Evolutionary conservation across 2,888 invertebrate genomes (phyloP), one percentile per base, ranked within the genome.

Genomic region (Ryuthela nishihirai): DNA sequence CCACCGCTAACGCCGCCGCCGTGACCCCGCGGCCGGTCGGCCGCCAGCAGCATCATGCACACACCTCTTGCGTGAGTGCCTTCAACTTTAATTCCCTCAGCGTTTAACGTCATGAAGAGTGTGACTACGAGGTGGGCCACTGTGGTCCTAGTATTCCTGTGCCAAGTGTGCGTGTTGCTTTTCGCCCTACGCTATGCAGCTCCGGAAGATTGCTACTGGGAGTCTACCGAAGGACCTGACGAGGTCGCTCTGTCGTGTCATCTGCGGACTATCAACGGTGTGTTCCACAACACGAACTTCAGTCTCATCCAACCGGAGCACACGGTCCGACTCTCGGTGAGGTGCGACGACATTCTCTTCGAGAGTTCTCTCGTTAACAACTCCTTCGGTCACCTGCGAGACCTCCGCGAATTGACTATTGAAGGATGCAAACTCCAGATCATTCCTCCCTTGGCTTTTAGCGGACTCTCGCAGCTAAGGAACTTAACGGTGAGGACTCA

Each of bases 261-360:
- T 10, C 47, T 67, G 20, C 38, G 52, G 36, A 65, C 65, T 41
- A 29, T 67, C 15, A 64, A 65, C 76, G 88, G 88, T 78, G 88
- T 87, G 74, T 87, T 85, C 72, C 88, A 85, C 75, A 87, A 86
- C 65, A 91, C 88, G 29, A 89, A 90, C 76, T 88, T 89, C 72
- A 87, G 87, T 76, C 86, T 87, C 54, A 88, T 88, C 63, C 88
- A 88, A 39, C 83, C 86, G 10, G 85, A 87, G 72, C 88, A 88
- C 71, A 89, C 89, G 21, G 85, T 85, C 24, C 85, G 86, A 4
- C 75, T 90, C 60, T 80, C 83, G 69, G 84, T 90, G 70, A 83
- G 86, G 75, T 90, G 84, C 47, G 64, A 65, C 39, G 63, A 52
- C 48, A 41, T 48, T 20, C 49, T 67, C 21, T 62, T 63, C 43